phyloP scores from a whole-genome alignment of 92 coral and sea anemone genomes.

The Heteractis magnifica region DNA sequence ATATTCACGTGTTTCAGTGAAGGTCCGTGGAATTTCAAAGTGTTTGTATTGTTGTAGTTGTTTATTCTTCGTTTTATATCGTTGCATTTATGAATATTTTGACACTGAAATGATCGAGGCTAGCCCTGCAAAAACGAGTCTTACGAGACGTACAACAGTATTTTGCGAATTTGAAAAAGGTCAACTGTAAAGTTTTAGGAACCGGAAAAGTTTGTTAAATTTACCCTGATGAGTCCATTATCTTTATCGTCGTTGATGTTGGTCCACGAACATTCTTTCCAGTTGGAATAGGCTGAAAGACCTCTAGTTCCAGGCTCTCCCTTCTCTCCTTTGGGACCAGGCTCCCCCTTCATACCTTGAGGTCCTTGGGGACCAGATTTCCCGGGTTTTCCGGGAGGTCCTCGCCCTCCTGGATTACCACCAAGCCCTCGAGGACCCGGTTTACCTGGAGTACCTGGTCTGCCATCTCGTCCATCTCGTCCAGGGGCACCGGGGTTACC shows the following conservation, averaged over 20 bases:
- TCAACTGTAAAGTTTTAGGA: too few species aligned
- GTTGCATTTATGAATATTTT: too few species aligned
- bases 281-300: constrained; percentile 39
- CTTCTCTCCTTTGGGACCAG: constrained; percentile 30
- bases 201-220: too few species aligned
- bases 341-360: constrained; percentile 20
- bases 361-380: constrained; percentile 18
- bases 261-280: constrained; percentile 52
- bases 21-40: too few species aligned
- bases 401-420: constrained; percentile 41
- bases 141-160: too few species aligned
- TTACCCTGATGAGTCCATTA: constrained; percentile 18
- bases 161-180: too few species aligned
- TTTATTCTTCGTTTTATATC: too few species aligned
- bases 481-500: constrained; percentile 58
- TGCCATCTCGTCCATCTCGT: constrained; percentile 54
- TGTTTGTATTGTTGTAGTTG: too few species aligned
- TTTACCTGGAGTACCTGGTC: constrained; percentile 30
- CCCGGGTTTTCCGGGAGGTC: constrained; percentile 33
- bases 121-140: too few species aligned
- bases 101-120: too few species aligned
- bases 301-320: constrained; percentile 28
- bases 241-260: not conserved
- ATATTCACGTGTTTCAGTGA: too few species aligned
- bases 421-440: constrained; percentile 21